phyloP scores from a whole-genome alignment of 2,888 invertebrate genomes.

The Acheta domesticus region DNA sequence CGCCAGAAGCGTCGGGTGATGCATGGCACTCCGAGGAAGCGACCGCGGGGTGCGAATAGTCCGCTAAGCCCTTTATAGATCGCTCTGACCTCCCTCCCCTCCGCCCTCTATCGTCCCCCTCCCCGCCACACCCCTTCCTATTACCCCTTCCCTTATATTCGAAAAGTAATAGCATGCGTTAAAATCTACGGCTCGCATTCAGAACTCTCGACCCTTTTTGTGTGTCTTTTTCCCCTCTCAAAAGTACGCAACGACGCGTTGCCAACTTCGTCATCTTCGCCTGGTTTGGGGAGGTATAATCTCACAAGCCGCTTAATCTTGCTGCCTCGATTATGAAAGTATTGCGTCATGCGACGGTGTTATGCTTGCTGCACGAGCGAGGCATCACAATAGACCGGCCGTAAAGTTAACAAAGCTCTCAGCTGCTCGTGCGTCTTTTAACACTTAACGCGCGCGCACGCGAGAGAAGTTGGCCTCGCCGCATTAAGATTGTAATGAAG shows the following conservation, averaged over 20 bases:
- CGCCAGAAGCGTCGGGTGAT: not conserved
- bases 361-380: not conserved
- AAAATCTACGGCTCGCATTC: not conserved
- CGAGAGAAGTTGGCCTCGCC: not conserved
- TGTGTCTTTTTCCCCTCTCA: not conserved
- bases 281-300: not conserved
- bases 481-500: constrained; percentile 18
- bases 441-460: not conserved
- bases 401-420: constrained; percentile 1
- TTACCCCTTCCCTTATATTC: not conserved
- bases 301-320: not conserved
- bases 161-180: not conserved
- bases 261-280: constrained; percentile 1
- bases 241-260: not conserved
- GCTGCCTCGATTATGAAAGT: not conserved
- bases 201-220: too few species aligned
- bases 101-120: too few species aligned
- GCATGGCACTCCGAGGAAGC: not conserved
- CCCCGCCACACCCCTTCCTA: too few species aligned
- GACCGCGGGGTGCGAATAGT: not conserved
- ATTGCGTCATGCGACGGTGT: not conserved
- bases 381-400: not conserved
- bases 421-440: not conserved
- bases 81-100: not conserved
- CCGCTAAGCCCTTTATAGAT: constrained; percentile 10